phyloP scores from a whole-genome alignment of 2,113 vertebrate species.

The Fulmarus glacialis region DNA sequence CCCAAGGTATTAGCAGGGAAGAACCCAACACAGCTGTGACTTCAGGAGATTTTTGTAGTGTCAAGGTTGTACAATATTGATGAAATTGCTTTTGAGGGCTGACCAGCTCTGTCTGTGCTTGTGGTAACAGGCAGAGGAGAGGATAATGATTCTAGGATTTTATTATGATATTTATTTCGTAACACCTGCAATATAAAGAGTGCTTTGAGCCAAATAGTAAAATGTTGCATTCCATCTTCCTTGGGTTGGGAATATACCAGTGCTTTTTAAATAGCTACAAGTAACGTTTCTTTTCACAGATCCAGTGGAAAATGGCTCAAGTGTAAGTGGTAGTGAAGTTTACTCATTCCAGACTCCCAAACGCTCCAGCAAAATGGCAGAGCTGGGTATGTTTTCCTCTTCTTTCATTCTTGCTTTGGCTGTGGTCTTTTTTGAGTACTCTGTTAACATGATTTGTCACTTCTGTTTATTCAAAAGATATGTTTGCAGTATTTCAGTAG shows the following conservation, averaged over 20 bases:
- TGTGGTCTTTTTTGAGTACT: neutral
- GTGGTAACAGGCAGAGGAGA: neutral
- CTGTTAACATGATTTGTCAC: neutral
- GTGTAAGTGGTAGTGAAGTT: constrained; percentile 76
- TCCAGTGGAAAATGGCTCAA: constrained; percentile 66
- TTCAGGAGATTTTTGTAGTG: neutral
- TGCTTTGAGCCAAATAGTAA: neutral
- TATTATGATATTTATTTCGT: neutral
- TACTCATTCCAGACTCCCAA: constrained; percentile 90
- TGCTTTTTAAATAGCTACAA: neutral
- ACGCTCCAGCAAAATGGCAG: constrained; percentile 86
- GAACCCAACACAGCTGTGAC: neutral
- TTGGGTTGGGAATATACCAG: neutral
- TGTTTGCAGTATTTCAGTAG: neutral
- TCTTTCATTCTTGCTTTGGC: neutral
- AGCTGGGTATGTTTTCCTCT: constrained; percentile 80
- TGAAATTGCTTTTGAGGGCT: neutral
- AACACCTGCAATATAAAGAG: neutral
- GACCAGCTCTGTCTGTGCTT: neutral
- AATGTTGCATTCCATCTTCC: neutral
- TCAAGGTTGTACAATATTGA: neutral
- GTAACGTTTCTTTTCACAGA: constrained; percentile 60
- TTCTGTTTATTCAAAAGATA: neutral
- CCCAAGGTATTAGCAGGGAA: constrained; percentile 76
- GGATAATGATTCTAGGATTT: neutral